phyloP scores from a whole-genome alignment of 2,888 invertebrate species.

The Piscicola geometra region DNA sequence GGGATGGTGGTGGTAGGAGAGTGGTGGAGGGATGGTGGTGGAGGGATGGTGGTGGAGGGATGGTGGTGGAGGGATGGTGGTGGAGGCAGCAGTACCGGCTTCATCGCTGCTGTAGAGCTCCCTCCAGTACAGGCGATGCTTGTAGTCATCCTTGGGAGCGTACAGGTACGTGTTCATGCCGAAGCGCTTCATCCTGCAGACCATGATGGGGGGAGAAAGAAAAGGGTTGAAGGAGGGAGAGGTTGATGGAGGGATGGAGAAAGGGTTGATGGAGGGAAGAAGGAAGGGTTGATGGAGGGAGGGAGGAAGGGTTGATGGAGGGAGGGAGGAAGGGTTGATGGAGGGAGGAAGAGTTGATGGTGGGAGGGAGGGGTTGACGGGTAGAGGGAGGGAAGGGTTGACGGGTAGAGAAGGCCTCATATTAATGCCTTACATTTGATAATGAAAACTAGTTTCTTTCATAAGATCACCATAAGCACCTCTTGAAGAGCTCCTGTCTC shows the following conservation, averaged over 20 bases:
- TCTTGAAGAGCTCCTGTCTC: conserved; percentile 41
- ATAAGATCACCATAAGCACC: conserved; percentile 28
- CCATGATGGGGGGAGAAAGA: neutral
- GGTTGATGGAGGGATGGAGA: neutral
- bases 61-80: too few relatives aligned
- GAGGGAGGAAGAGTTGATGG: neutral
- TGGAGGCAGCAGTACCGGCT: conserved; percentile 63
- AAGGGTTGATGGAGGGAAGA: neutral
- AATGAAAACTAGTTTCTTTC: neutral
- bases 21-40: too few relatives aligned
- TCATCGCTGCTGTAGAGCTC: conserved; percentile 86
- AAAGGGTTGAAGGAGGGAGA: neutral
- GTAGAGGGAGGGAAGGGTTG: neutral
- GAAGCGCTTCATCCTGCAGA: conserved; percentile 85
- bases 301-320: neutral
- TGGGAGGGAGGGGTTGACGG: neutral
- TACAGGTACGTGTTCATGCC: conserved; percentile 96
- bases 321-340: neutral
- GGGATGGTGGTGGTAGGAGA: too few relatives aligned
- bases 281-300: too few relatives aligned
- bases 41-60: too few relatives aligned
- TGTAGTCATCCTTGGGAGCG: conserved; percentile 98
- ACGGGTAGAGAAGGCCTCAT: too few relatives aligned
- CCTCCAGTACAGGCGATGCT: conserved; percentile 94
- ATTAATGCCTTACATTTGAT: too few relatives aligned